A percentile compares a stretch with the other conserved stretches of the same genome.
Evolutionary conservation across 1,140 invertebrate species (phyloP).

Genomic region (Sminthurinus signatus): DNA sequence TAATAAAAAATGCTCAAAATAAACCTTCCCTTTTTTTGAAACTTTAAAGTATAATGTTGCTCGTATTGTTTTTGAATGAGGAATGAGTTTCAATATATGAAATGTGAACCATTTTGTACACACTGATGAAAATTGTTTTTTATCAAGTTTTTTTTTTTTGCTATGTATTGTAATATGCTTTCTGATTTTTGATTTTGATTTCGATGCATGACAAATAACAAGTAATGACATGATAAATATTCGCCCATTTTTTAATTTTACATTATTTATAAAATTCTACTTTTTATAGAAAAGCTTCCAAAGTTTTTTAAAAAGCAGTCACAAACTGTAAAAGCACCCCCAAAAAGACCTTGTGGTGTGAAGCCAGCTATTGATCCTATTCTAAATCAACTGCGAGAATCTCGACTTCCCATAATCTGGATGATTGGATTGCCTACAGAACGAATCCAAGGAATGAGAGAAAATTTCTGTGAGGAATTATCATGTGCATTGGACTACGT

Average conservation of each 20-base stretch:
- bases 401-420: conserved; percentile 19
- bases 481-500: conserved; percentile 8
- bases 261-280: neutral
- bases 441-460: conserved; percentile 5
- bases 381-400: conserved; percentile 11
- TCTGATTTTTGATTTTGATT: neutral
- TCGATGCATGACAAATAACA: neutral
- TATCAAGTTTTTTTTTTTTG: neutral
- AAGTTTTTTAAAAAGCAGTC: conserved; percentile 5
- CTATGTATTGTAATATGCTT: neutral
- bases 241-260: neutral
- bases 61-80: too few species aligned
- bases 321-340: neutral
- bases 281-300: neutral
- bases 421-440: conserved; percentile 20
- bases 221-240: neutral
- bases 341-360: neutral
- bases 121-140: neutral
- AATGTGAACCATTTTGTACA: too few species aligned
- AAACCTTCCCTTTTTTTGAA: too few species aligned
- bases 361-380: conserved; percentile 16
- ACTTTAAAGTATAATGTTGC: too few species aligned
- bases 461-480: conserved; percentile 12
- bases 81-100: too few species aligned
- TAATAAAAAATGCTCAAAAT: too few species aligned